A percentile compares a stretch with the other conserved stretches of the same genome.
These are phyloP conservation scores for Polydrusus tereticollis DNA, from an alignment of 2,888 invertebrate species.

Conservation along the genomic window DNA sequence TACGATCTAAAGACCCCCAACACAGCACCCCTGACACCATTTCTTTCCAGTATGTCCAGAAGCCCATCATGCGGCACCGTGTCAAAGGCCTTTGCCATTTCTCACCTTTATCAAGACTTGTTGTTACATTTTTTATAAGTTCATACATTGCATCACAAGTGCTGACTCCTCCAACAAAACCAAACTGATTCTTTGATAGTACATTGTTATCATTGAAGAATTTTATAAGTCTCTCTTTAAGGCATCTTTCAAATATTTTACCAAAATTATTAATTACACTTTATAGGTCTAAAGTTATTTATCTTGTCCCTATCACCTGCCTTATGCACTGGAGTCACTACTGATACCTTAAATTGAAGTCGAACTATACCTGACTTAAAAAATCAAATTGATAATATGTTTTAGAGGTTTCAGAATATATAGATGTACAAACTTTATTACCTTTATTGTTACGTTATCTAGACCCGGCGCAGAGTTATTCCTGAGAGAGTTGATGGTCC, in stretches of 20 bases:
- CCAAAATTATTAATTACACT: slow-evolving; percentile 27
- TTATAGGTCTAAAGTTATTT: slow-evolving; percentile 26
- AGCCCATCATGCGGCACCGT: background rate
- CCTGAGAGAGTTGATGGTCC: background rate
- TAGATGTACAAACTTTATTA: background rate
- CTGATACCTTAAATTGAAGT: background rate
- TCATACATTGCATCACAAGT: slow-evolving; percentile 5
- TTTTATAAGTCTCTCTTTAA: slow-evolving; percentile 3
- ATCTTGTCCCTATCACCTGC: slow-evolving; percentile 3
- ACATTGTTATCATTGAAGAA: slow-evolving; percentile 16
- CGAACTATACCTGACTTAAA: too few relatives aligned
- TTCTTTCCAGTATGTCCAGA: background rate
- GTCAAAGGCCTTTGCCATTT: slow-evolving; percentile 10
- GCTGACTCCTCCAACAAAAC: background rate
- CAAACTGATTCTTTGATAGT: slow-evolving; percentile 13
- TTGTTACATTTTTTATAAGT: background rate
- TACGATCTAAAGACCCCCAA: background rate
- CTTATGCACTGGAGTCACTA: slow-evolving; percentile 22
- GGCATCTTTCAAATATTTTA: slow-evolving; percentile 29
- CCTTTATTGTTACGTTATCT: background rate
- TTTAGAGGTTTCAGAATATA: background rate
- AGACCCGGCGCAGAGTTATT: background rate
- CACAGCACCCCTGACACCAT: background rate
- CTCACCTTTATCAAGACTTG: background rate
- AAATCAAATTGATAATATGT: background rate